phyloP scores from a whole-genome alignment of 2,888 invertebrate species.

The Athalia cordata region DNA sequence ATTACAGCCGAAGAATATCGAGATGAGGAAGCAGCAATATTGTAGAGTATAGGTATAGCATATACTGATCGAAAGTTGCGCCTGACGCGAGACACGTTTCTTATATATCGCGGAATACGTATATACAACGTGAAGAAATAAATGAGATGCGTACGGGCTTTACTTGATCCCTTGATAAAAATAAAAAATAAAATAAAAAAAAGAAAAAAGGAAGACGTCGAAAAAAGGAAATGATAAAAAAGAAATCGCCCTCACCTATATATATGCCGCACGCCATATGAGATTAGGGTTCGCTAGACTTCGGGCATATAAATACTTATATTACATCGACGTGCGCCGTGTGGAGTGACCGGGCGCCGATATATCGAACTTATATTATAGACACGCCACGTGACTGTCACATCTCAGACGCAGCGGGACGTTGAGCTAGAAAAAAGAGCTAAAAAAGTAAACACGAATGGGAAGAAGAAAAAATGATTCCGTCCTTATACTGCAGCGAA shows the following conservation, averaged over 20 bases:
- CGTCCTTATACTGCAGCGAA: neutral
- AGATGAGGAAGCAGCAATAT: slow-evolving; percentile 13
- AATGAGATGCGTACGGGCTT: slow-evolving; percentile 40
- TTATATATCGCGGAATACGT: slow-evolving; percentile 22
- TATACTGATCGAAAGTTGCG: slow-evolving; percentile 12
- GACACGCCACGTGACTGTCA: slow-evolving; percentile 28
- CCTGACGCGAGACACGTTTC: slow-evolving; percentile 36
- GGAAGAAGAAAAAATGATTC: slow-evolving; percentile 32
- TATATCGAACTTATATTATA: slow-evolving; percentile 1
- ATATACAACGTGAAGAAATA: slow-evolving; percentile 3
- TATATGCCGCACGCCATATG: slow-evolving; percentile 1
- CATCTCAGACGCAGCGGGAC: slow-evolving; percentile 26
- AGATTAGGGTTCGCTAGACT: slow-evolving; percentile 37
- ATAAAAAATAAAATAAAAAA: neutral
- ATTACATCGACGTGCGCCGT: neutral
- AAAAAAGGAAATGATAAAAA: neutral
- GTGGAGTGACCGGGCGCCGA: slow-evolving; percentile 35
- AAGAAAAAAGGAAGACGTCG: neutral
- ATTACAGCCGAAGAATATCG: slow-evolving; percentile 39
- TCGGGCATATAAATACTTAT: slow-evolving; percentile 41
- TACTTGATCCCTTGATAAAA: slow-evolving; percentile 39
- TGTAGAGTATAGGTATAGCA: neutral
- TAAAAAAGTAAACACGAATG: slow-evolving; percentile 3
- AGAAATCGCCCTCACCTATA: slow-evolving; percentile 34
- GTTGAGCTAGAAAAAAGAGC: slow-evolving; percentile 33